phyloP scores from a whole-genome alignment of 2,113 vertebrate genomes.

The Fregetta grallaria region DNA sequence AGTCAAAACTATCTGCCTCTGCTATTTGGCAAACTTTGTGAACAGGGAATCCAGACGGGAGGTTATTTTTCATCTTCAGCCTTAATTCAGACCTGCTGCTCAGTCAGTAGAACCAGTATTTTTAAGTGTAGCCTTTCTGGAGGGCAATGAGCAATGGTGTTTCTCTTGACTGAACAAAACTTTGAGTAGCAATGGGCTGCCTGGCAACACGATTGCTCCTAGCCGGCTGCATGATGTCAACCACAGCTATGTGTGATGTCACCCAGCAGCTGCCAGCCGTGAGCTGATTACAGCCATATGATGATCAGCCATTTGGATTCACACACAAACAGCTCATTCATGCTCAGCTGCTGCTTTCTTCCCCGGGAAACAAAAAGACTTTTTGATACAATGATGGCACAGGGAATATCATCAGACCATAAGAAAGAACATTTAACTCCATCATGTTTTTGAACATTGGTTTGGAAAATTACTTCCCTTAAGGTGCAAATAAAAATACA shows the following conservation, averaged over 20 bases:
- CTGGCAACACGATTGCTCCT: neutral
- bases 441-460: neutral
- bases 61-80: neutral
- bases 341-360: conserved; percentile 34
- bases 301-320: neutral
- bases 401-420: neutral
- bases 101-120: neutral
- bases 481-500: neutral
- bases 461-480: neutral
- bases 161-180: neutral
- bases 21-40: neutral
- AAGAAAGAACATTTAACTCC: neutral
- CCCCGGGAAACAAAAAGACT: neutral
- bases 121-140: neutral
- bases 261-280: conserved; percentile 2
- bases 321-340: neutral
- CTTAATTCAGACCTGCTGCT: neutral
- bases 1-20: neutral
- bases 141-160: neutral
- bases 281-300: neutral
- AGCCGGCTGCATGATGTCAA: neutral
- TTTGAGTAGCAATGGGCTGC: neutral
- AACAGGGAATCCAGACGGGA: neutral
- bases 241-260: neutral
- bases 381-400: neutral